phyloP scores from a whole-genome alignment of 2,113 vertebrate species.

The Haliaeetus leucogaster region DNA sequence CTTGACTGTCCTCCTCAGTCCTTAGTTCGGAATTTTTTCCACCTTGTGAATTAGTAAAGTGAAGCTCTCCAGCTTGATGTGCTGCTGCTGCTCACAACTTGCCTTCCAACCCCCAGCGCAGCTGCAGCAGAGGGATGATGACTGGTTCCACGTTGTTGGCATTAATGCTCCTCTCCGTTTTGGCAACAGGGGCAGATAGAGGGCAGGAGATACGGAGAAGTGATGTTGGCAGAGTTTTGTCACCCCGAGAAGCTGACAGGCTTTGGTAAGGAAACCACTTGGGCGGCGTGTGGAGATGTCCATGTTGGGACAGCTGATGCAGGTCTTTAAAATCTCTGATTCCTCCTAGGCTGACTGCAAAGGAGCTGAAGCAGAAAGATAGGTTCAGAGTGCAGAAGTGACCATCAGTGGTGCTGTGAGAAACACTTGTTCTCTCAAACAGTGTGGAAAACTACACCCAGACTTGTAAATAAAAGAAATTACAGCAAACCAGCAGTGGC shows the following conservation, averaged over 20 bases:
- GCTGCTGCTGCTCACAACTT: not conserved
- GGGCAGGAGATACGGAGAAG: not conserved
- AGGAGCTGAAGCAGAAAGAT: not conserved
- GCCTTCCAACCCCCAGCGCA: not conserved
- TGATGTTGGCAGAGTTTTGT: not conserved
- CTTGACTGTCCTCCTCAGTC: not conserved
- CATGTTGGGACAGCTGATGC: not conserved
- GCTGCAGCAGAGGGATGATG: not conserved
- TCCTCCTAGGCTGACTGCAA: not conserved
- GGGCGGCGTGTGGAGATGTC: not conserved
- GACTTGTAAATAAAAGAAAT: not conserved
- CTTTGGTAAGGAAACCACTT: not conserved
- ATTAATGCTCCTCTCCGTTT: constrained; percentile 10
- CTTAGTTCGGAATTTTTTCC: not conserved
- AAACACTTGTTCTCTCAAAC: not conserved
- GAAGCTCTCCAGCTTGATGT: not conserved
- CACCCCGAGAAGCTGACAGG: not conserved
- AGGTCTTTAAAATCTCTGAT: not conserved
- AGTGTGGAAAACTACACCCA: not conserved
- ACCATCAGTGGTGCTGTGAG: not conserved
- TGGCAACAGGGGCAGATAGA: not conserved
- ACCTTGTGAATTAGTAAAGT: not conserved
- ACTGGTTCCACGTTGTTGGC: accelerated
- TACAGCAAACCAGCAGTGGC: not conserved
- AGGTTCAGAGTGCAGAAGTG: not conserved